Percentiles rank a stretch among this genome's conserved stretches.
phyloP scores from a whole-genome alignment of 2,888 invertebrate genomes.

The Amblyjoppa proteus region DNA sequence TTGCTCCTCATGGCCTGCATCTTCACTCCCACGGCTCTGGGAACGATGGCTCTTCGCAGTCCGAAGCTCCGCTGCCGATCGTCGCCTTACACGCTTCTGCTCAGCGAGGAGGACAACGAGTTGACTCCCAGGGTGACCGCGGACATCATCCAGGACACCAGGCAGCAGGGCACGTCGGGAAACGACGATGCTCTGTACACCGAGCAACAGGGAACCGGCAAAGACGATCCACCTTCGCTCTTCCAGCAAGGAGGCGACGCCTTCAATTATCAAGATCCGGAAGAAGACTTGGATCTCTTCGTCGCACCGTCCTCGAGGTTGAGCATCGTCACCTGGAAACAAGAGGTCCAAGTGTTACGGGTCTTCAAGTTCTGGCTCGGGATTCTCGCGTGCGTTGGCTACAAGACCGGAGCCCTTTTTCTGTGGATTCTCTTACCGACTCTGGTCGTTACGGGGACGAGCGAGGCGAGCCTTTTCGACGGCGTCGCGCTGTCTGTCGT shows the following conservation, averaged over 20 bases:
- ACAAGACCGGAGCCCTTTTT: slow-evolving; percentile 70
- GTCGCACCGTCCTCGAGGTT: slow-evolving; percentile 47
- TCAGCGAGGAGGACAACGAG: slow-evolving; percentile 77
- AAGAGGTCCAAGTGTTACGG: slow-evolving; percentile 71
- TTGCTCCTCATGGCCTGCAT: slow-evolving; percentile 75
- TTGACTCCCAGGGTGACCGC: slow-evolving; percentile 60
- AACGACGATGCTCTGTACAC: slow-evolving; percentile 20
- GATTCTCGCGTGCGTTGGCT: slow-evolving; percentile 71
- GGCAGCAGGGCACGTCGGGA: slow-evolving; percentile 8
- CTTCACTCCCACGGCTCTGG: slow-evolving; percentile 77
- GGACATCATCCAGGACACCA: slow-evolving; percentile 50
- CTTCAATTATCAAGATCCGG: slow-evolving; percentile 73
- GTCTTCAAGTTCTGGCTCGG: slow-evolving; percentile 75
- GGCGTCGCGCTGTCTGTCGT: slow-evolving; percentile 67
- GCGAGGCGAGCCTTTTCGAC: slow-evolving; percentile 23
- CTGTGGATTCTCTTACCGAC: slow-evolving; percentile 74
- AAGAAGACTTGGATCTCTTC: slow-evolving; percentile 65
- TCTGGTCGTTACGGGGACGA: slow-evolving; percentile 51
- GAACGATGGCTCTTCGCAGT: slow-evolving; percentile 73
- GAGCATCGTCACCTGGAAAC: slow-evolving; percentile 69
- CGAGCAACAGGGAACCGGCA: slow-evolving; percentile 27
- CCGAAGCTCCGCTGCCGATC: slow-evolving; percentile 60
- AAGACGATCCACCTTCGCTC: slow-evolving; percentile 60
- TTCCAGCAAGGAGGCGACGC: slow-evolving; percentile 72
- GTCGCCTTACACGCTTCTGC: slow-evolving; percentile 75